Evolutionary conservation across 1,140 invertebrate genomes (phyloP).

Genomic region (Acromyrmex echinatior): DNA sequence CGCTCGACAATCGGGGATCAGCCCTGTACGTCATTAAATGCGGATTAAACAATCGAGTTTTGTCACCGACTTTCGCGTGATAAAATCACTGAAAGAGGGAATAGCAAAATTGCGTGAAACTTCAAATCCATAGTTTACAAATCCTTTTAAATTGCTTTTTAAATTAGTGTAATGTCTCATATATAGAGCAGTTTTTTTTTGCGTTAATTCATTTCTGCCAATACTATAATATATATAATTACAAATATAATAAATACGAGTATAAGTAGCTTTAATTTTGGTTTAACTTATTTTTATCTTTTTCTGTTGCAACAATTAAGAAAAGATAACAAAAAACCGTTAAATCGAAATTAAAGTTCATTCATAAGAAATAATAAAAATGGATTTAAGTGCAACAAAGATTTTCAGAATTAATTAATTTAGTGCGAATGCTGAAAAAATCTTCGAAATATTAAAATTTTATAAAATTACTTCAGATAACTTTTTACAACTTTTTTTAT

Average conservation of each 20-base stretch:
- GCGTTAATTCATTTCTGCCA: not conserved
- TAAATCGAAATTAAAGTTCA: too few species aligned
- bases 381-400: not conserved
- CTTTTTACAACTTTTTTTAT: not conserved
- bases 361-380: too few species aligned
- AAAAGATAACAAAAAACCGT: too few species aligned
- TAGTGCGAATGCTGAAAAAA: not conserved
- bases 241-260: too few species aligned
- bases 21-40: conserved; percentile 60
- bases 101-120: not conserved
- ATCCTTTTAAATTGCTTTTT: not conserved
- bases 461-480: not conserved
- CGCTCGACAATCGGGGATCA: conserved; percentile 30
- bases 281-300: too few species aligned
- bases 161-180: not conserved
- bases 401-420: not conserved
- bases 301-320: too few species aligned
- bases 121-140: not conserved
- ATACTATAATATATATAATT: too few species aligned
- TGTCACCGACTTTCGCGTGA: not conserved
- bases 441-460: not conserved
- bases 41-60: conserved; percentile 65
- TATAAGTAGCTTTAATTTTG: too few species aligned
- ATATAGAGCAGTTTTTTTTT: not conserved
- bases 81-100: conserved; percentile 16